Evolutionary conservation across 2,797 vertebrate genomes (phyloP).

Genomic region (Streptopelia turtur): DNA sequence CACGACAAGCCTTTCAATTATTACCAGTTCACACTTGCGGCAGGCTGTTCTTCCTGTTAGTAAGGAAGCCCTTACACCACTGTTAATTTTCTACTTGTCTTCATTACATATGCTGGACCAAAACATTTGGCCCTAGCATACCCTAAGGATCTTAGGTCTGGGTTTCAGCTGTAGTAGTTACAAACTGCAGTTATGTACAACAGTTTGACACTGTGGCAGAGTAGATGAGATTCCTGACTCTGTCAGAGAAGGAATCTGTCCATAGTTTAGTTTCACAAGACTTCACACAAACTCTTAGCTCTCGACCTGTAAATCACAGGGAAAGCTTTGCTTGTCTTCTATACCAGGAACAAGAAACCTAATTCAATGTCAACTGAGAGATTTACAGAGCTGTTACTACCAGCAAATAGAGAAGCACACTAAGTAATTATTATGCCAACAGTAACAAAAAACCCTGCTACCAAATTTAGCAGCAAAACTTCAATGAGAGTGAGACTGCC

Average conservation of each 20-base stretch:
- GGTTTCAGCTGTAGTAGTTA: background rate
- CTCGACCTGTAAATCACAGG: background rate
- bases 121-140: background rate
- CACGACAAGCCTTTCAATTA: background rate
- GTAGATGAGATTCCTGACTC: background rate
- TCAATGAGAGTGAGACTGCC: background rate
- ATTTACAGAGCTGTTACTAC: background rate
- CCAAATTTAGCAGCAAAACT: background rate
- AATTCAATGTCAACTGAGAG: background rate
- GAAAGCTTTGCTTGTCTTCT: background rate
- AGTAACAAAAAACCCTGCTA: background rate
- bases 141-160: background rate
- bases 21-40: background rate
- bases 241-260: background rate
- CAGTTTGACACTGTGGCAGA: background rate
- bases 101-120: rapidly evolving
- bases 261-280: background rate
- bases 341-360: background rate
- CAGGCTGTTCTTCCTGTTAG: background rate
- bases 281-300: background rate
- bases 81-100: background rate
- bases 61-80: background rate
- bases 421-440: background rate
- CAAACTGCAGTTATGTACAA: background rate
- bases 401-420: background rate